These are phyloP conservation scores for Lontra canadensis DNA, from an alignment of 2,113 vertebrate genomes.

Conservation along the genomic window DNA sequence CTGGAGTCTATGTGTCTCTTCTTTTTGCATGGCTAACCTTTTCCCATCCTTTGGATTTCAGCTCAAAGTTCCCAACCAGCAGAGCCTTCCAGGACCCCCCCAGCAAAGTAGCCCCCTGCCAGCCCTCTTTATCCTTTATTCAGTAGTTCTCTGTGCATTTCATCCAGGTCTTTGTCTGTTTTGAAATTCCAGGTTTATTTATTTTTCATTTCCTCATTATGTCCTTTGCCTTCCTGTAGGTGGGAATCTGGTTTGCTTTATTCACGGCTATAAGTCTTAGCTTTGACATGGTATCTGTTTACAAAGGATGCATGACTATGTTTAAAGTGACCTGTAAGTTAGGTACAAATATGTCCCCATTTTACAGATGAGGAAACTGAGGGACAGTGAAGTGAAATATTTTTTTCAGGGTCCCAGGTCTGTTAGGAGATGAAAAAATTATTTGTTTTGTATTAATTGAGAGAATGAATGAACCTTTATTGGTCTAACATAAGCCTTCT, in stretches of 20 bases:
- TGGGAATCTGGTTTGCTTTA: background rate
- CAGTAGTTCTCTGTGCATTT: background rate
- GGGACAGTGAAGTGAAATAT: background rate
- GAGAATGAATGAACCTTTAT: background rate
- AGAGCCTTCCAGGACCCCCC: background rate
- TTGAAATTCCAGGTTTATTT: background rate
- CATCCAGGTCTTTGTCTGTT: background rate
- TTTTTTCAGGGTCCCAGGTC: background rate
- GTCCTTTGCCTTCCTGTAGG: background rate
- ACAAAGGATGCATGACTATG: background rate
- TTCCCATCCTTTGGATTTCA: background rate
- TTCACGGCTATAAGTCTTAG: background rate
- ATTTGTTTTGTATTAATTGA: background rate
- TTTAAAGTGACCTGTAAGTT: background rate
- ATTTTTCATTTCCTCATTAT: background rate
- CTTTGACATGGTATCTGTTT: background rate
- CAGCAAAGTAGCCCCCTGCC: background rate
- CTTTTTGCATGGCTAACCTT: background rate
- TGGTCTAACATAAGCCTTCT: background rate
- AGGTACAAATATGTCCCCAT: background rate
- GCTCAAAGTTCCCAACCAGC: background rate
- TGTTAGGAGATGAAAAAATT: background rate
- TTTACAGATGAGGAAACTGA: background rate
- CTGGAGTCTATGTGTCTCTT: background rate
- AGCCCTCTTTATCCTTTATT: background rate